Conservation (phyloP, 2,888 invertebrate species). For the Strigamia transsilvanica region DNA sequence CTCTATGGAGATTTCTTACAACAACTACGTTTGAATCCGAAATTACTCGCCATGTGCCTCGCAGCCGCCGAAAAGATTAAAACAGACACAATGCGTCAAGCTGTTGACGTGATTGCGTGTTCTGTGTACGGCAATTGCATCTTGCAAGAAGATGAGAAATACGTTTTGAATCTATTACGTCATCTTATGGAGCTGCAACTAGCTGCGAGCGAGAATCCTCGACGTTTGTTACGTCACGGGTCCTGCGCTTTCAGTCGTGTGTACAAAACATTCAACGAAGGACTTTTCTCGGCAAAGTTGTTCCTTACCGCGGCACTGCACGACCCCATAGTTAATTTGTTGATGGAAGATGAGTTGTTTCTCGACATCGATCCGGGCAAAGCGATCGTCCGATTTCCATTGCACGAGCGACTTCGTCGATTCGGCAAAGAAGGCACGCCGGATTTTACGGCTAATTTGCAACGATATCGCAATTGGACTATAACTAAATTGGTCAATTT, state of each 20-base stretch:
- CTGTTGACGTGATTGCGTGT: slow-evolving; percentile 70
- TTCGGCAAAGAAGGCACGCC: slow-evolving; percentile 80
- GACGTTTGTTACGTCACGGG: slow-evolving; percentile 80
- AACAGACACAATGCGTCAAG: slow-evolving; percentile 64
- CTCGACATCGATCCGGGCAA: slow-evolving; percentile 92
- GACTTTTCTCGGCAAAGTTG: slow-evolving; percentile 87
- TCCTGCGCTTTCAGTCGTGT: slow-evolving; percentile 86
- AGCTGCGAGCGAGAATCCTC: slow-evolving; percentile 74
- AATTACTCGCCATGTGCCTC: slow-evolving; percentile 75
- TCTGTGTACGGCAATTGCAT: slow-evolving; percentile 79
- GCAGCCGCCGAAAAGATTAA: slow-evolving; percentile 72
- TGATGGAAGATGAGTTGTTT: slow-evolving; percentile 90
- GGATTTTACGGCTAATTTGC: slow-evolving; percentile 77
- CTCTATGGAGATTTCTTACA: slow-evolving; percentile 76
- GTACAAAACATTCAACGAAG: slow-evolving; percentile 88
- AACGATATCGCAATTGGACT: slow-evolving; percentile 80
- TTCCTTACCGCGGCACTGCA: slow-evolving; percentile 92
- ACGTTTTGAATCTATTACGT: slow-evolving; percentile 72
- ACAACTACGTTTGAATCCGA: slow-evolving; percentile 74
- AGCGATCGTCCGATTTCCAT: slow-evolving; percentile 66
- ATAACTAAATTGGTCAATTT: slow-evolving; percentile 81
- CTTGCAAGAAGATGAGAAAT: slow-evolving; percentile 76
- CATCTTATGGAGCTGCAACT: slow-evolving; percentile 78
- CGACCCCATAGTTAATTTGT: slow-evolving; percentile 86
- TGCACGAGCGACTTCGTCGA: slow-evolving; percentile 72